Conservation (phyloP, 2,113 vertebrate species). For the Rostratula benghalensis region DNA sequence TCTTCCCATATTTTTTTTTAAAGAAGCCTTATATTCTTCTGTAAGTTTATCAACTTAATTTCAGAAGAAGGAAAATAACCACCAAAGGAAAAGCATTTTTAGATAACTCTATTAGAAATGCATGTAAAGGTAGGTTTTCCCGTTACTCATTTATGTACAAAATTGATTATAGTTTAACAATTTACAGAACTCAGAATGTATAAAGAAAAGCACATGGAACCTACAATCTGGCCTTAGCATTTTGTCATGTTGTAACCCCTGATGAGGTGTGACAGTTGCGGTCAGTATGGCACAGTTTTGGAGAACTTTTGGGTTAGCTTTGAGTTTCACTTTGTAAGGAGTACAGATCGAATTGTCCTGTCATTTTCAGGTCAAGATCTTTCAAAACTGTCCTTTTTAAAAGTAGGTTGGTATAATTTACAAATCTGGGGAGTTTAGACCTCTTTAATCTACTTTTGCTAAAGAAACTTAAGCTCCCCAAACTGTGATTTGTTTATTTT, state of each 20-base stretch:
- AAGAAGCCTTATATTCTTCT: not conserved
- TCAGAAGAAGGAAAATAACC: not conserved
- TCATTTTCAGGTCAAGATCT: not conserved
- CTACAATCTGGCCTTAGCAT: not conserved
- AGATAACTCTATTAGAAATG: not conserved
- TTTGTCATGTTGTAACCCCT: not conserved
- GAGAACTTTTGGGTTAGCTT: not conserved
- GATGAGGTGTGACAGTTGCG: not conserved
- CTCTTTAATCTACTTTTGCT: not conserved
- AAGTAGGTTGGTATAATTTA: not conserved
- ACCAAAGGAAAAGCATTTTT: not conserved
- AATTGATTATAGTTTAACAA: not conserved
- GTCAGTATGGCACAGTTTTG: not conserved
- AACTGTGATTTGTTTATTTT: not conserved
- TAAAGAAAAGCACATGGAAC: not conserved
- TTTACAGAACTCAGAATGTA: not conserved
- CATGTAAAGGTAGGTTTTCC: rapidly evolving
- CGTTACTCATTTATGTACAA: not conserved
- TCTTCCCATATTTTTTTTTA: not conserved
- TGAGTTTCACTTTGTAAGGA: not conserved
- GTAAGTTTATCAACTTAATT: not conserved
- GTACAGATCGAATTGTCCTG: not conserved
- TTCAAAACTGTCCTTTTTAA: not conserved
- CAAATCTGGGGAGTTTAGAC: not conserved
- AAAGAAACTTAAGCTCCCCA: not conserved